A percentile compares a stretch with the other conserved stretches of the same genome.
phyloP scores from a whole-genome alignment of 2,888 invertebrate genomes.

The Chrysolina oricalcia region DNA sequence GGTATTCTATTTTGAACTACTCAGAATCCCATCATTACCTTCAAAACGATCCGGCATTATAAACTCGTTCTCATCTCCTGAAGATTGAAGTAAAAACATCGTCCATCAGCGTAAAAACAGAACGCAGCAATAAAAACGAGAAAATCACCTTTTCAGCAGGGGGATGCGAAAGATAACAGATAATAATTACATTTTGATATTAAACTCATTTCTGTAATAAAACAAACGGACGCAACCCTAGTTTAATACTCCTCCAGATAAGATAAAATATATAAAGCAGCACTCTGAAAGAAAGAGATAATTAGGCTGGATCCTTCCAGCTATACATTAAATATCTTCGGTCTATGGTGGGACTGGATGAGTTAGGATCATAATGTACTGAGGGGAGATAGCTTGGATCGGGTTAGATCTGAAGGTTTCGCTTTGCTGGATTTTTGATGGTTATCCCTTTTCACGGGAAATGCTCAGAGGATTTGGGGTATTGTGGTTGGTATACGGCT shows the following conservation, averaged over 20 bases:
- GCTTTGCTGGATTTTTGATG: slow-evolving; percentile 1
- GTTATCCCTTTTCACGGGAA: neutral
- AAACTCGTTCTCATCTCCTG: neutral
- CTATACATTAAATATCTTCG: slow-evolving; percentile 48
- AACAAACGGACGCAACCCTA: slow-evolving; percentile 55
- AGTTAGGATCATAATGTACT: slow-evolving; percentile 37
- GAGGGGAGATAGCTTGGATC: slow-evolving; percentile 39
- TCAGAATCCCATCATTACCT: neutral
- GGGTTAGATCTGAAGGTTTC: slow-evolving; percentile 17
- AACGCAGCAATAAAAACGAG: slow-evolving; percentile 43
- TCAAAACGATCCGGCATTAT: neutral
- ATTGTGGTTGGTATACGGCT: too few relatives aligned
- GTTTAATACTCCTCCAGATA: slow-evolving; percentile 55
- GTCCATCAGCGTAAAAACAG: slow-evolving; percentile 41
- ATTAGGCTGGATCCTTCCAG: slow-evolving; percentile 47
- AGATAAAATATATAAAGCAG: slow-evolving; percentile 54
- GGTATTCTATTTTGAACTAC: neutral
- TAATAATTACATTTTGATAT: slow-evolving; percentile 60
- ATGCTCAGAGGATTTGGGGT: too few relatives aligned
- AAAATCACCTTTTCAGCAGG: slow-evolving; percentile 45
- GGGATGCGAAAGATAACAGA: slow-evolving; percentile 55
- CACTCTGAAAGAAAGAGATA: slow-evolving; percentile 51
- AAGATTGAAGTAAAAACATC: slow-evolving; percentile 39
- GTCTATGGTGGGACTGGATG: slow-evolving; percentile 30
- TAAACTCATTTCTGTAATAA: slow-evolving; percentile 58